Conservation (phyloP, 2,888 invertebrate genomes). For the Amiota minor region DNA sequence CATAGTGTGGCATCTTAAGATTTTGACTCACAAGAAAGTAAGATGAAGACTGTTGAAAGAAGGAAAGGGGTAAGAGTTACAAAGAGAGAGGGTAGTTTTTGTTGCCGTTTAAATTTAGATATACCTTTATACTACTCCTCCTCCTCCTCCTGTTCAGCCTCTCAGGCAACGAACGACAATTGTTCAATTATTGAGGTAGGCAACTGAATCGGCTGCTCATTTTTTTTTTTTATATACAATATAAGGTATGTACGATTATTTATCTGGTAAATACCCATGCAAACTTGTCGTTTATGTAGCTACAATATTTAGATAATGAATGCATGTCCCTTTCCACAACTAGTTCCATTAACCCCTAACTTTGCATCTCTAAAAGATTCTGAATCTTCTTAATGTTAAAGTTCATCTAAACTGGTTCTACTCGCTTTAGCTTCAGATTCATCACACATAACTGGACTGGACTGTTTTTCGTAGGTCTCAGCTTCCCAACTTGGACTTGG, state of each 20-base stretch:
- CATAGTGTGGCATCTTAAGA: conserved; percentile 12
- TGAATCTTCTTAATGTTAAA: conserved; percentile 40
- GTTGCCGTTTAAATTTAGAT: too few species aligned
- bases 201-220: conserved; percentile 39
- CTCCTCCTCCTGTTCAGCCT: background rate
- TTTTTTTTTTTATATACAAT: conserved; percentile 10
- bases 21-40: conserved; percentile 23
- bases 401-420: conserved; percentile 60
- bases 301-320: background rate
- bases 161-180: conserved; percentile 40
- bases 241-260: background rate
- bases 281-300: conserved; percentile 8
- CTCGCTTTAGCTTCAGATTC: too few species aligned
- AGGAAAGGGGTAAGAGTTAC: background rate
- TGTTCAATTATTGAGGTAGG: conserved; percentile 65
- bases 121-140: conserved; percentile 36
- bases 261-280: too few species aligned
- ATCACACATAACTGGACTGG: conserved; percentile 53
- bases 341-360: conserved; percentile 1
- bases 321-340: conserved; percentile 41
- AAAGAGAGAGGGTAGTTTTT: conserved; percentile 37
- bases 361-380: background rate
- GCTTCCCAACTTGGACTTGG: conserved; percentile 45
- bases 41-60: conserved; percentile 12
- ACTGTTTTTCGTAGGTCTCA: conserved; percentile 35